A percentile compares a stretch with the other conserved stretches of the same genome.
These are phyloP conservation scores for Leptura quadrifasciata DNA, from an alignment of 2,888 invertebrate species.

Conservation along the genomic window DNA sequence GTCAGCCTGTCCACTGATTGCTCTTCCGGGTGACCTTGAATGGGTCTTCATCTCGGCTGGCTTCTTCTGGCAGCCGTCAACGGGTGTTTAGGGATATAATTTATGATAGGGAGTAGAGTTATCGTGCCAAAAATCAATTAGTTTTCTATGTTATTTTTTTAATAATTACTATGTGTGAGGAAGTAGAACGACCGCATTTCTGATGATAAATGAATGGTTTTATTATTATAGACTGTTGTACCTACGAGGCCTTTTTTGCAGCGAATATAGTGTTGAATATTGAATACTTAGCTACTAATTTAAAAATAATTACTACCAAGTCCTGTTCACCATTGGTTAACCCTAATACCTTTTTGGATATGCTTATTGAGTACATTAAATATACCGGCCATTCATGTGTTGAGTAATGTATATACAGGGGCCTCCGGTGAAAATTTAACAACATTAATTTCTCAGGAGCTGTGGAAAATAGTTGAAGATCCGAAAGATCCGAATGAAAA, in stretches of 20 bases:
- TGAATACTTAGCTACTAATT: conserved; percentile 23
- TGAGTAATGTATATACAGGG: no score
- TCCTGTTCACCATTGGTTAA: neutral
- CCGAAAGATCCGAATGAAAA: no score
- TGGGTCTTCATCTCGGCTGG: conserved; percentile 50
- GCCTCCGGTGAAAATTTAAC: no score
- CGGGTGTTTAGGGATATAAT: conserved; percentile 63
- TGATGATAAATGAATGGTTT: conserved; percentile 34
- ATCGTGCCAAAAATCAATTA: conserved; percentile 53
- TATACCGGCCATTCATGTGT: neutral
- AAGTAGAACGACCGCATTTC: conserved; percentile 34
- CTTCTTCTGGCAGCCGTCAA: conserved; percentile 60
- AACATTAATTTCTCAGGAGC: no score
- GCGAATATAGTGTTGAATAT: conserved; percentile 22
- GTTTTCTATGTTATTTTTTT: conserved; percentile 43
- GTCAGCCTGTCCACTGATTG: conserved; percentile 67
- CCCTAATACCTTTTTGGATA: conserved; percentile 12
- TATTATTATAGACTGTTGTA: conserved; percentile 9
- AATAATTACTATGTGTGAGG: conserved; percentile 31
- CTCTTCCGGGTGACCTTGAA: conserved; percentile 70
- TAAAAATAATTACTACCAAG: conserved; percentile 29
- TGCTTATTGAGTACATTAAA: neutral
- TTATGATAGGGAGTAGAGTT: conserved; percentile 57
- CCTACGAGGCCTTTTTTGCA: neutral
- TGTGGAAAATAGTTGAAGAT: no score